Conservation (phyloP, 2,888 invertebrate species). For the Tetrapedia diversipes region DNA sequence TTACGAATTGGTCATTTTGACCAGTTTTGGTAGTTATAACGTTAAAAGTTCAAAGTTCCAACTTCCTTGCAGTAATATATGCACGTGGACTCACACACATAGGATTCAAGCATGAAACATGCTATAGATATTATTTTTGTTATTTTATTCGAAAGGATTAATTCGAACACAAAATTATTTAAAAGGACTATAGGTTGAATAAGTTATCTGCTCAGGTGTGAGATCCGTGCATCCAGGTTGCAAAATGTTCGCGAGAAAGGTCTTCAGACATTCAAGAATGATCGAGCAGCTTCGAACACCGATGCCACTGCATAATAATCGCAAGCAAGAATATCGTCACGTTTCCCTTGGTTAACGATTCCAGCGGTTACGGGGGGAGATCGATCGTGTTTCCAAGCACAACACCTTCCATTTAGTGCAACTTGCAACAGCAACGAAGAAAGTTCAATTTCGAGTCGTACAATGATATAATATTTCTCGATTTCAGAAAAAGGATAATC, state of each 20-base stretch:
- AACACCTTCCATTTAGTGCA: constrained; percentile 23
- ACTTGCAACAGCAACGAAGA: constrained; percentile 6
- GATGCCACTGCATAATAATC: neutral
- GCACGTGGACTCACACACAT: no score
- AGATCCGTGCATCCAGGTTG: neutral
- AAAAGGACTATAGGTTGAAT: no score
- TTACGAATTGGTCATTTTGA: no score
- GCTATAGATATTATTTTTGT: no score
- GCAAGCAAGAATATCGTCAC: neutral
- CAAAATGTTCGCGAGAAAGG: neutral
- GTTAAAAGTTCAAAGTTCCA: no score
- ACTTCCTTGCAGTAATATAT: no score
- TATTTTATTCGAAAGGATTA: no score
- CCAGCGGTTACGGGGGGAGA: constrained; percentile 17
- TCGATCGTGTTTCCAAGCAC: constrained; percentile 31
- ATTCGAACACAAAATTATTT: no score
- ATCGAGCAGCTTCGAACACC: neutral
- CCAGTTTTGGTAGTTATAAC: no score
- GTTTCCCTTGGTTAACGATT: constrained; percentile 10
- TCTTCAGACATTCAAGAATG: neutral
- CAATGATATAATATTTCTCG: neutral
- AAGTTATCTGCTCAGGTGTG: no score
- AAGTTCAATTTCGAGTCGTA: constrained; percentile 24
- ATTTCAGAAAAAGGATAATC: neutral
- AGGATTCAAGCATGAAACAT: no score